Evolutionary conservation across 2,888 invertebrate species (phyloP).

Genomic region (Octonoba sinensis): DNA sequence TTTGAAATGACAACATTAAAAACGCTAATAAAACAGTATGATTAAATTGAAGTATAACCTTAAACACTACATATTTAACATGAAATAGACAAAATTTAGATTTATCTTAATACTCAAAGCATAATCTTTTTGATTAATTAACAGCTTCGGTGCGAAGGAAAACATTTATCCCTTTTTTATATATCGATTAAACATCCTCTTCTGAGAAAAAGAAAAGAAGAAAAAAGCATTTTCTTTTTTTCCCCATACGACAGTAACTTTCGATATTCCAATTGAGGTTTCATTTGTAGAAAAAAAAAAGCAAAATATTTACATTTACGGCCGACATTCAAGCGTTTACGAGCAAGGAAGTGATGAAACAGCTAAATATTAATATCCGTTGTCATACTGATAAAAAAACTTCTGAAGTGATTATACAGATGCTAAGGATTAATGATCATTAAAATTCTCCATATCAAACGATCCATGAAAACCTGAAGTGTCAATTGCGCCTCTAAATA

Average conservation of each 20-base stretch:
- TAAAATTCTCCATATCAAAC: conserved; percentile 51
- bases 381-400: background rate
- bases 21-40: no score
- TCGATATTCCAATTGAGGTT: conserved; percentile 51
- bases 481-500: conserved; percentile 29
- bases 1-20: no score
- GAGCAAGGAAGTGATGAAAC: background rate
- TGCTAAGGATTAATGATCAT: conserved; percentile 31
- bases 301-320: conserved; percentile 36
- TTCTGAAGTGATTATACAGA: conserved; percentile 34
- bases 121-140: no score
- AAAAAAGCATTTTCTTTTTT: no score
- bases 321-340: conserved; percentile 26
- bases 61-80: no score
- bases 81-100: no score
- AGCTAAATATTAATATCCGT: background rate
- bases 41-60: no score
- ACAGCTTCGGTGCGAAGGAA: no score
- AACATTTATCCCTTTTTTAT: background rate
- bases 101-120: no score
- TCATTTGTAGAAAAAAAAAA: conserved; percentile 42
- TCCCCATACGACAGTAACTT: no score
- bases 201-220: background rate
- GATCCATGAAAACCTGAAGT: conserved; percentile 55
- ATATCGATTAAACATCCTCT: background rate